These are phyloP conservation scores for Microlaimidae sp. DNA, from an alignment of 2,888 invertebrate species.

Conservation along the genomic window DNA sequence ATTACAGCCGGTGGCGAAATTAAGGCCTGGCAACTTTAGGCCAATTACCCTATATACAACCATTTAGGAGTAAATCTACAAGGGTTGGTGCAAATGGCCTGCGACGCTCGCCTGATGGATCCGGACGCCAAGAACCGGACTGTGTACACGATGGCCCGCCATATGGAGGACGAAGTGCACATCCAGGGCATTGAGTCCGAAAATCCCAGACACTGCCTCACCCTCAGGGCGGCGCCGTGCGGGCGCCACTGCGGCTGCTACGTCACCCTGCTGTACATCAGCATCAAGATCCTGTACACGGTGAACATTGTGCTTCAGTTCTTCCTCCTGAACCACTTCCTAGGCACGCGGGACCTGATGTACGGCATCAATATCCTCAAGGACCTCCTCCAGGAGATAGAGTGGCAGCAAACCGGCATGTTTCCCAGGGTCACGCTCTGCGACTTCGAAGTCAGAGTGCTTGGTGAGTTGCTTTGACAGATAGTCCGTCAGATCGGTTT, in stretches of 20 bases:
- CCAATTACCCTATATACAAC: no score
- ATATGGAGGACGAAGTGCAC: slow-evolving; percentile 35
- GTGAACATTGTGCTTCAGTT: slow-evolving; percentile 32
- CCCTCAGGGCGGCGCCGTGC: neutral
- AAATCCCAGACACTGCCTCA: neutral
- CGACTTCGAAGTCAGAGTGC: slow-evolving; percentile 27
- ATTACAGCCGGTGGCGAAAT: no score
- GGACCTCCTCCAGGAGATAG: slow-evolving; percentile 31
- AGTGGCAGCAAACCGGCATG: slow-evolving; percentile 36
- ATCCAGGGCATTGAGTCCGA: slow-evolving; percentile 10
- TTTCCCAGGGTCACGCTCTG: slow-evolving; percentile 35
- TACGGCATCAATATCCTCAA: slow-evolving; percentile 34
- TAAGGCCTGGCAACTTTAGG: no score
- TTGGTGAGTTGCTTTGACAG: no score
- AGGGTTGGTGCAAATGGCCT: slow-evolving; percentile 36
- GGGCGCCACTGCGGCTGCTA: slow-evolving; percentile 35
- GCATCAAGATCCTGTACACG: slow-evolving; percentile 33
- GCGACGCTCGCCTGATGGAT: slow-evolving; percentile 34
- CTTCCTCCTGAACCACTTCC: slow-evolving; percentile 31
- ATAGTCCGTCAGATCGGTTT: no score
- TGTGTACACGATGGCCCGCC: slow-evolving; percentile 35
- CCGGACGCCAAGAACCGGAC: slow-evolving; percentile 32
- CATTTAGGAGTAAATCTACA: slow-evolving; percentile 34
- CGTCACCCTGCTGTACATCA: slow-evolving; percentile 33
- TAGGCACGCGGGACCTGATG: slow-evolving; percentile 30